A percentile compares a stretch with the other conserved stretches of the same genome.
Conservation (phyloP, 2,113 vertebrate genomes). For the Romanogobio albipinnatus region DNA sequence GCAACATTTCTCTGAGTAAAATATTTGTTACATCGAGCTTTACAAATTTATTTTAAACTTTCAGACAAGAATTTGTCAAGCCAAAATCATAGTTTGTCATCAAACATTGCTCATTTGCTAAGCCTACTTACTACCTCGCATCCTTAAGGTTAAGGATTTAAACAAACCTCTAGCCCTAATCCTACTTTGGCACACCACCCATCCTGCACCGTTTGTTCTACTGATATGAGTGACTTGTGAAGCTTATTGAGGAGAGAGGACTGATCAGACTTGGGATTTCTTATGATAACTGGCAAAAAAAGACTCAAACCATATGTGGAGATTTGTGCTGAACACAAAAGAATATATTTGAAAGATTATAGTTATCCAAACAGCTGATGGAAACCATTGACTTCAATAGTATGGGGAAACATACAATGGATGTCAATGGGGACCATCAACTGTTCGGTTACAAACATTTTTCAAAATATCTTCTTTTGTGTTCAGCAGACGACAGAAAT, state of each 20-base stretch:
- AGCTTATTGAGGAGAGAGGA: not conserved
- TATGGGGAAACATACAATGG: too few relatives aligned
- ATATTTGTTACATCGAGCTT: not conserved
- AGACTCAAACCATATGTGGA: not conserved
- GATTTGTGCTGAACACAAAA: too few relatives aligned
- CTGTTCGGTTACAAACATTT: too few relatives aligned
- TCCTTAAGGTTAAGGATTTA: not conserved
- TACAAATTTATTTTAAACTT: not conserved
- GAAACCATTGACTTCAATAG: too few relatives aligned
- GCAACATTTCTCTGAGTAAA: too few relatives aligned
- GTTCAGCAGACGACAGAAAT: too few relatives aligned
- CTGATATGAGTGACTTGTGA: not conserved
- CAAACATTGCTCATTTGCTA: not conserved
- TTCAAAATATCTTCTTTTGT: too few relatives aligned
- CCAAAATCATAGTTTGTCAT: not conserved
- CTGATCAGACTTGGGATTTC: not conserved
- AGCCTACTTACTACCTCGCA: not conserved
- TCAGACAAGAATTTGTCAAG: not conserved
- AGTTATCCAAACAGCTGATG: too few relatives aligned
- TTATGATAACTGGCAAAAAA: not conserved
- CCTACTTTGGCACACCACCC: not conserved
- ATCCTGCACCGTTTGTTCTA: not conserved
- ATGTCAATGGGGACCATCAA: too few relatives aligned
- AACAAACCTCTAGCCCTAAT: not conserved
- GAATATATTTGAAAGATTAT: too few relatives aligned